Conservation (phyloP, 2,888 invertebrate species). For the Flabesymbios commensalis region DNA sequence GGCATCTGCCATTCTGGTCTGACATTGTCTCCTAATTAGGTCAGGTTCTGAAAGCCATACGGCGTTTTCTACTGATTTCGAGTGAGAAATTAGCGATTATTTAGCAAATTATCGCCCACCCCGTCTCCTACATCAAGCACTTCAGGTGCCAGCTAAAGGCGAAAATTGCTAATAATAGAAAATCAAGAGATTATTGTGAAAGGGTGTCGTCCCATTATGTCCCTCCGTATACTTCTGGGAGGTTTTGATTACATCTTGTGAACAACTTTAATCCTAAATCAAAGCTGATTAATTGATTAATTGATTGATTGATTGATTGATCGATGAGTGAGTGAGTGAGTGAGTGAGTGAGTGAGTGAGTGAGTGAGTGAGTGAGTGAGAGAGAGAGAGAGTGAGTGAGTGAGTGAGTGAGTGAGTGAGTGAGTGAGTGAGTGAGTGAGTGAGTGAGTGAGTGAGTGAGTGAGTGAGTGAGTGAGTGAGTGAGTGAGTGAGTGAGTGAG, state of each 20-base stretch:
- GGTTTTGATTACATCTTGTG: neutral
- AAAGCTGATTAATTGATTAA: too few relatives aligned
- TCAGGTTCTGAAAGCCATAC: too few relatives aligned
- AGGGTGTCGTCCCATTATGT: neutral
- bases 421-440: conserved; percentile 17
- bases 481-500: conserved; percentile 13
- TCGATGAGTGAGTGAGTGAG: too few relatives aligned
- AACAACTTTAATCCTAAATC: neutral
- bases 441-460: conserved; percentile 19
- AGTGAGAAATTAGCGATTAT: too few relatives aligned
- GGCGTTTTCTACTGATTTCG: too few relatives aligned
- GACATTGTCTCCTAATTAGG: too few relatives aligned
- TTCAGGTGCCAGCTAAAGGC: neutral
- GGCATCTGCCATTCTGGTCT: too few relatives aligned
- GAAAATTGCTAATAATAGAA: neutral
- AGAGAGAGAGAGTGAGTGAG: conserved; percentile 10
- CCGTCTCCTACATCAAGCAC: too few relatives aligned
- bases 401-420: conserved; percentile 18
- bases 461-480: conserved; percentile 12
- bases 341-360: conserved; percentile 7
- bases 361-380: conserved; percentile 7
- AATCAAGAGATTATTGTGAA: neutral
- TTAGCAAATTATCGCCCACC: too few relatives aligned
- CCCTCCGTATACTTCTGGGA: neutral
- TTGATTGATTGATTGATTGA: too few relatives aligned